Evolutionary conservation across 2,888 invertebrate species (phyloP), one percentile per base, ranked within the genome.

Genomic region (Drosophila paranaensis): DNA sequence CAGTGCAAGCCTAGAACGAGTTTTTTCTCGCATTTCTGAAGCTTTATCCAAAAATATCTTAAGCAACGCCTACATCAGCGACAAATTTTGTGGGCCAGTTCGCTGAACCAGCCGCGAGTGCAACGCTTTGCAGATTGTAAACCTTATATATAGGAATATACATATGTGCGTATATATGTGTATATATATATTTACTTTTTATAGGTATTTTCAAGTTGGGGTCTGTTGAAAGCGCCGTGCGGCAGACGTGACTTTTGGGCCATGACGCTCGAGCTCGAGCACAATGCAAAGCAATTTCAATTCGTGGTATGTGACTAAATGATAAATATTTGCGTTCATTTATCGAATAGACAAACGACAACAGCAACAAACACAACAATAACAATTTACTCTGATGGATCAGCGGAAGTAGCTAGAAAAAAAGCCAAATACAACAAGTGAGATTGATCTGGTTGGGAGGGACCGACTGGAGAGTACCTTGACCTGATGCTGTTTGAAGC

Each of bases 261-360:
- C 72, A 48, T 60, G 68, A 62, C 45, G 40, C 11, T 45, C 39
- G 33, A 43, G 48, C 51, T 45, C 39, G 33, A 43, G 48, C 51
- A 50, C 57, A 35, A 40, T 51, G 35, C 54, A 58, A 67, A 42
- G 48, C 54, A 60, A 75, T 56, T 46, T 58, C 43, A 56, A 58
- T 48, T 64, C 50, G 62, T 67, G 25, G 75, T 81, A 87, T 87
- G 87, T 82, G 88, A 87, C 88, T 53, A 61, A 81, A 72, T 81
- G 75, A 62, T 60, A 56, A 84, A 87, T 83, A 70, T 71, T 83
- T 87, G 65, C 50, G 43, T 30, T 55, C 61, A 62, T 68, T 81
- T 83, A 87, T 87, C 81, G 62, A 53, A 54, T 43, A 67, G 60
- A 60, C 37, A 56, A 58, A 57, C 57, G 42, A 57, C 57, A 45